Percentiles rank a stretch among this genome's conserved stretches.
Evolutionary conservation across 2,797 vertebrate genomes (phyloP).

Genomic region (Rousettus madagascariensis): DNA sequence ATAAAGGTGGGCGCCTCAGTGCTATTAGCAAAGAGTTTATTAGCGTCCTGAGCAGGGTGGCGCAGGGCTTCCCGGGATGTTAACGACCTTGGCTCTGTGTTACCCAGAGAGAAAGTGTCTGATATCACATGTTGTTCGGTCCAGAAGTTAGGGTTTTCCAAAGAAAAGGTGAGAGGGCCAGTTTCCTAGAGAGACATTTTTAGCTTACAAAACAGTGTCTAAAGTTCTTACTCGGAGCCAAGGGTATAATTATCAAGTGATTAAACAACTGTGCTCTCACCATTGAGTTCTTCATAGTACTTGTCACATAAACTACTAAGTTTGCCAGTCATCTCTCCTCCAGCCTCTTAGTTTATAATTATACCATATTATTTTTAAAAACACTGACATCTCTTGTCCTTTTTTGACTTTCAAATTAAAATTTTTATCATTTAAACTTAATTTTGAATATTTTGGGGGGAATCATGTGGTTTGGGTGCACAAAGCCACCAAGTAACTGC

Average conservation of each 20-base stretch:
- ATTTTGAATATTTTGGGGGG: neutral
- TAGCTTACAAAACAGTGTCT: neutral
- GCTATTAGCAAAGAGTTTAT: rapidly evolving
- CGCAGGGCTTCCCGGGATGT: neutral
- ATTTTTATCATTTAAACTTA: neutral
- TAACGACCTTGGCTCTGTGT: neutral
- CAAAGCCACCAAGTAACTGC: neutral
- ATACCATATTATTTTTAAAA: neutral
- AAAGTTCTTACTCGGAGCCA: neutral
- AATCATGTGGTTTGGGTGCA: neutral
- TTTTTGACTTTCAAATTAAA: slow-evolving; percentile 37
- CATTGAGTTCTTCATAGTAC: neutral
- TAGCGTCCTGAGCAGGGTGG: neutral
- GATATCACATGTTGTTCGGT: neutral
- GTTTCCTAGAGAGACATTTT: neutral
- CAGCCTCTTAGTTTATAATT: neutral
- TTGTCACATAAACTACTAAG: neutral
- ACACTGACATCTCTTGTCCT: neutral
- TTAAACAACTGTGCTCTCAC: neutral
- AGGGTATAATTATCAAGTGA: neutral
- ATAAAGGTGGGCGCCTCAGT: slow-evolving; percentile 91
- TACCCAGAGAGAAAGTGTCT: neutral
- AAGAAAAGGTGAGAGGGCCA: neutral
- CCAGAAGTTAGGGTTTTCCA: neutral
- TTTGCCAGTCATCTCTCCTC: neutral